phyloP scores from a whole-genome alignment of 2,888 invertebrate genomes.

The Calliphora vomitoria region DNA sequence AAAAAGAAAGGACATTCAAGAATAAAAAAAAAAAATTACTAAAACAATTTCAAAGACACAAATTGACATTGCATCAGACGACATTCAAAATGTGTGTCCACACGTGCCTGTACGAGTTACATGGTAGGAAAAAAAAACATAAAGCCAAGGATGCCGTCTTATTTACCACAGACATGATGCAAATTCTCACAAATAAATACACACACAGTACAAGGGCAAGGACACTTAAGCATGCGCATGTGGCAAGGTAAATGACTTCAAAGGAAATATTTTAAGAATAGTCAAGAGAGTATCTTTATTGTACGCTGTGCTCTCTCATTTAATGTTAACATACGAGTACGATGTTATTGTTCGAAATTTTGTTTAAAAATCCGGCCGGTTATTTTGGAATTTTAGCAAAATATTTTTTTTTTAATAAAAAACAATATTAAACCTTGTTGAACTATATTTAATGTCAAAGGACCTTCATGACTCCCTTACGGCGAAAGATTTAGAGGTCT shows the following conservation, averaged over 20 bases:
- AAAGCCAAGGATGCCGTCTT: constrained; percentile 69
- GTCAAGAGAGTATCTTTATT: neutral
- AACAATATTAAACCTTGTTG: constrained; percentile 26
- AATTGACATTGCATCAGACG: constrained; percentile 59
- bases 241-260: constrained; percentile 62
- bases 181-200: neutral
- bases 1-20: neutral
- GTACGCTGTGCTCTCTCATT: constrained; percentile 14
- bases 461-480: constrained; percentile 47
- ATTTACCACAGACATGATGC: constrained; percentile 56
- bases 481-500: constrained; percentile 32
- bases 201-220: constrained; percentile 82
- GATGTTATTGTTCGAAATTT: no score
- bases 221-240: constrained; percentile 83
- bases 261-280: constrained; percentile 3
- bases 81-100: constrained; percentile 35
- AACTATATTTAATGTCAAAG: constrained; percentile 44
- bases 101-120: constrained; percentile 43
- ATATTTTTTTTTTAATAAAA: neutral
- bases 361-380: constrained; percentile 33
- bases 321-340: constrained; percentile 25
- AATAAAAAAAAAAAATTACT: neutral
- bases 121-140: neutral
- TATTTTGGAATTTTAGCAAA: constrained; percentile 15
- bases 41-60: constrained; percentile 34